phyloP scores from a whole-genome alignment of 2,797 vertebrate species.

The Trichosurus vulpecula region DNA sequence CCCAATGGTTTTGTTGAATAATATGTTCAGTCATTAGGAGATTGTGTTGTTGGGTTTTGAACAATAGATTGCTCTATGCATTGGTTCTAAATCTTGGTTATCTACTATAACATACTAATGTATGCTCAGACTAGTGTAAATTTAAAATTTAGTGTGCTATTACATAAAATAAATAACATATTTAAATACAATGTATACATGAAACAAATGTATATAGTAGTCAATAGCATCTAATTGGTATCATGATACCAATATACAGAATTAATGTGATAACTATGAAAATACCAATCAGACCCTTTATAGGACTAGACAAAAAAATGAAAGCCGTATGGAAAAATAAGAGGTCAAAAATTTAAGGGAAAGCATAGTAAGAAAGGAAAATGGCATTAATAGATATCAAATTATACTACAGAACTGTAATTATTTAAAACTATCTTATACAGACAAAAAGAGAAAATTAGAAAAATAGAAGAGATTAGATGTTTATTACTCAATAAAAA shows the following conservation, averaged over 20 bases:
- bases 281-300: not conserved
- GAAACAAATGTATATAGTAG: not conserved
- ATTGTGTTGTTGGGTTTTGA: not conserved
- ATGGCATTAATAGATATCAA: not conserved
- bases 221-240: not conserved
- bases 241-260: not conserved
- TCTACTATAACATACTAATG: not conserved
- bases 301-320: not conserved
- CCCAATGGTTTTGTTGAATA: not conserved
- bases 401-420: not conserved
- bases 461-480: not conserved
- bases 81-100: not conserved
- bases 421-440: not conserved
- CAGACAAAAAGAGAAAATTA: not conserved
- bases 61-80: not conserved
- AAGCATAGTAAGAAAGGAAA: not conserved
- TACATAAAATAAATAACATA: not conserved
- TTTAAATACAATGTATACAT: not conserved
- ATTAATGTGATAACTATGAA: not conserved
- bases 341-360: not conserved
- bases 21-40: not conserved
- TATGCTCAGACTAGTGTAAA: not conserved
- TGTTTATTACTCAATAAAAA: not conserved
- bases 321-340: not conserved
- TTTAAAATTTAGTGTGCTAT: not conserved